phyloP scores from a whole-genome alignment of 2,113 vertebrate species.

The Sprattus sprattus region DNA sequence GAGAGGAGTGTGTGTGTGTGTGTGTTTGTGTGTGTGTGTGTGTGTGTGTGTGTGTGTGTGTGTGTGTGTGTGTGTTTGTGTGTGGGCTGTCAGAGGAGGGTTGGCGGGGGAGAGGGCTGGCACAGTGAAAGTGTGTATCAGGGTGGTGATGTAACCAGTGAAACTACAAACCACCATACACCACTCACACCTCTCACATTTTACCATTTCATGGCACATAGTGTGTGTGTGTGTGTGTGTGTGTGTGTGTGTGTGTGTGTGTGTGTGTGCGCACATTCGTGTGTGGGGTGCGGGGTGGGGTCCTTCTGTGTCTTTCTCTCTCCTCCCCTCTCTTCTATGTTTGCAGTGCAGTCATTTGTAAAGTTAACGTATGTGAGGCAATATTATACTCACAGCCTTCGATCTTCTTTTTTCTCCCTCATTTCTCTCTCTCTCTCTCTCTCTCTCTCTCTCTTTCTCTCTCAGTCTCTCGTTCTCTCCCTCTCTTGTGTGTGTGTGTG shows the following conservation, averaged over 20 bases:
- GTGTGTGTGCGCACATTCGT: too few species aligned
- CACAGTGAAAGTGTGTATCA: not conserved
- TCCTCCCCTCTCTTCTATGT: too few species aligned
- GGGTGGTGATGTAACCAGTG: not conserved
- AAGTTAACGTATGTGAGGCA: too few species aligned
- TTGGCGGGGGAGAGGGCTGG: conserved; percentile 2
- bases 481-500: not conserved
- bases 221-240: too few species aligned
- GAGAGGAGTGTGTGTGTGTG: too few species aligned
- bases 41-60: conserved; percentile 29
- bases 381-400: too few species aligned
- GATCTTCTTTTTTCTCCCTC: too few species aligned
- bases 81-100: not conserved
- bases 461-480: conserved; percentile 20
- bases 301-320: too few species aligned
- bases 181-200: not conserved
- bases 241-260: too few species aligned
- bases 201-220: not conserved
- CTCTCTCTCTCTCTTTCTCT: not conserved
- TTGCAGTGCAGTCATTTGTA: too few species aligned
- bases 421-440: not conserved
- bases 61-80: conserved; percentile 14
- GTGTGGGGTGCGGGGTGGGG: too few species aligned
- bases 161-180: not conserved
- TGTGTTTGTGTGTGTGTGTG: conserved; percentile 30